phyloP scores from a whole-genome alignment of 2,113 vertebrate species.

The Otus sunia region DNA sequence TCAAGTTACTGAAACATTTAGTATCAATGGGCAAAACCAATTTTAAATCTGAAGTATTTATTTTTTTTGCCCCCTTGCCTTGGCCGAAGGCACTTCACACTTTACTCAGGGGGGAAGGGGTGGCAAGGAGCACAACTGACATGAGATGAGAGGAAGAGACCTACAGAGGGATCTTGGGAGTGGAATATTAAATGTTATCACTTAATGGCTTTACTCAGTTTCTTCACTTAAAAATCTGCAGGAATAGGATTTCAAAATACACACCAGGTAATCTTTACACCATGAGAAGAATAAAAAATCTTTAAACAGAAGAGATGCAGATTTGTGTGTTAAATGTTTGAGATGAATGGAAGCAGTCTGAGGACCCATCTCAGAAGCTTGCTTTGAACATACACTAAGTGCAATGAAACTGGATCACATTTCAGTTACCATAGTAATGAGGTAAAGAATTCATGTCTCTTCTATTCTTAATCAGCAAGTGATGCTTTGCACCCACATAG shows the following conservation, averaged over 20 bases:
- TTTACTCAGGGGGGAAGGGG: not conserved
- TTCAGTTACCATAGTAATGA: slow-evolving; percentile 19
- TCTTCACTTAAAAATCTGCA: not conserved
- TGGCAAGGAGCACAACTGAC: not conserved
- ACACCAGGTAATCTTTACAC: not conserved
- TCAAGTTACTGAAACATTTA: not conserved
- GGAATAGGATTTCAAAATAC: not conserved
- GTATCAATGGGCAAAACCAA: not conserved
- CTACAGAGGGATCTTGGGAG: not conserved
- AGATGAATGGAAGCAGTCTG: not conserved
- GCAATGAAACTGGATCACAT: not conserved
- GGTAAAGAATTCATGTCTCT: not conserved
- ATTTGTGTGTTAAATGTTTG: not conserved
- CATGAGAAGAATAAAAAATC: not conserved
- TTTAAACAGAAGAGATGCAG: not conserved
- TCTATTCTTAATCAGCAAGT: not conserved
- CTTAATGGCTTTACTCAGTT: not conserved
- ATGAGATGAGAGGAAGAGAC: not conserved
- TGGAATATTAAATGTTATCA: not conserved
- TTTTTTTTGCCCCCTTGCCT: not conserved
- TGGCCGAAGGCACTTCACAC: not conserved
- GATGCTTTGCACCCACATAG: not conserved
- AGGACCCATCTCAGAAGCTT: not conserved
- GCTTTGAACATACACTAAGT: not conserved
- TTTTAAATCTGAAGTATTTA: not conserved